Evolutionary conservation across 1,140 invertebrate species (phyloP).

Genomic region (Lerema accius): DNA sequence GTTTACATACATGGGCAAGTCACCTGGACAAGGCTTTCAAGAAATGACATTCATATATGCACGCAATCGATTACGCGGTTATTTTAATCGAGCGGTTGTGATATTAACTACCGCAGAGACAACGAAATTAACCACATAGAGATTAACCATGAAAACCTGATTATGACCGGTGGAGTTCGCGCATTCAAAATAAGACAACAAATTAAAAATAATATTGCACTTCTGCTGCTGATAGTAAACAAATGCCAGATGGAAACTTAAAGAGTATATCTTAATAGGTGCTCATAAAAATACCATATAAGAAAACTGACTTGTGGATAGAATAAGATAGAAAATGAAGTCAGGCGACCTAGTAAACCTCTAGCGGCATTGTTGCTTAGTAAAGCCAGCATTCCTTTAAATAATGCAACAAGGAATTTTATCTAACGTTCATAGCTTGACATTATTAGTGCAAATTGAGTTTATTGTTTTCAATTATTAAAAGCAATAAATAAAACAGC

Average conservation of each 20-base stretch:
- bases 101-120: conserved; percentile 42
- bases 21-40: conserved; percentile 66
- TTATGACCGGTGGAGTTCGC: too few relatives aligned
- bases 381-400: conserved; percentile 1
- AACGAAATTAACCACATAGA: conserved; percentile 40
- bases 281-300: conserved; percentile 4
- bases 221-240: too few relatives aligned
- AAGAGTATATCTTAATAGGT: neutral
- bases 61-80: conserved; percentile 56
- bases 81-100: conserved; percentile 47
- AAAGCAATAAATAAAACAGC: neutral
- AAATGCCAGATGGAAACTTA: neutral
- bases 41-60: conserved; percentile 62
- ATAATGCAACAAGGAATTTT: conserved; percentile 1
- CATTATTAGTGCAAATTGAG: conserved; percentile 4
- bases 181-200: too few relatives aligned
- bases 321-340: too few relatives aligned
- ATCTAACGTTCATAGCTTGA: conserved; percentile 4
- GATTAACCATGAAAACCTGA: conserved; percentile 22
- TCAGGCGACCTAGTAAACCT: neutral
- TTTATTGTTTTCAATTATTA: neutral
- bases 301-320: too few relatives aligned
- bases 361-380: neutral
- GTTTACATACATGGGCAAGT: conserved; percentile 69
- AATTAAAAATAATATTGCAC: too few relatives aligned